Evolutionary conservation across 2,888 invertebrate genomes (phyloP).

Genomic region (Hirtodrosophila duncani): DNA sequence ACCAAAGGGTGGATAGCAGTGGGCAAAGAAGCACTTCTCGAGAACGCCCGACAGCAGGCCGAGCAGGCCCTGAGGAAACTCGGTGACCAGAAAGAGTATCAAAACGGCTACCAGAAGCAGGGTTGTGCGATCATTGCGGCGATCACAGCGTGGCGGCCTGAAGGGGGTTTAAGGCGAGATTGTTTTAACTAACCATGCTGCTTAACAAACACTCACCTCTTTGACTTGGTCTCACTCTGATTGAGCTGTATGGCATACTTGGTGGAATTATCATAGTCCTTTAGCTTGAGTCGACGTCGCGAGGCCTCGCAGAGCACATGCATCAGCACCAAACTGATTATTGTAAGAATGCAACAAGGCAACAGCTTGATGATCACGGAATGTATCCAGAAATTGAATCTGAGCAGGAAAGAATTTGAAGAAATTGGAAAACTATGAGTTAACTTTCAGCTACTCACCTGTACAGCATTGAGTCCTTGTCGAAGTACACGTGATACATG

Average conservation of each 20-base stretch:
- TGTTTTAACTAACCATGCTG: neutral
- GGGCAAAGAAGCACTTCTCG: constrained; percentile 85
- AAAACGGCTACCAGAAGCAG: constrained; percentile 92
- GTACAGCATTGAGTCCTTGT: constrained; percentile 74
- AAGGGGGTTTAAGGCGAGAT: neutral
- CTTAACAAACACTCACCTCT: constrained; percentile 32
- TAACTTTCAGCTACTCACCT: constrained; percentile 62
- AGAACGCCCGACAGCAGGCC: constrained; percentile 85
- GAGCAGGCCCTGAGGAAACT: constrained; percentile 89
- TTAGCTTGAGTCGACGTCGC: constrained; percentile 84
- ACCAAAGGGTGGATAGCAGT: constrained; percentile 89
- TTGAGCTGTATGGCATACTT: constrained; percentile 77
- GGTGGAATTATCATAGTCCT: constrained; percentile 81
- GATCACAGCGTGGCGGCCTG: constrained; percentile 81
- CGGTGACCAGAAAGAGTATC: constrained; percentile 90
- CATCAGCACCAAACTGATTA: constrained; percentile 83
- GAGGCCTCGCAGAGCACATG: constrained; percentile 86
- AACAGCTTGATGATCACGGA: constrained; percentile 86
- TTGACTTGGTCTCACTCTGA: constrained; percentile 57
- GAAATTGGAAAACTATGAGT: neutral
- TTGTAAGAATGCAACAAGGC: constrained; percentile 85
- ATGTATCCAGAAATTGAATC: constrained; percentile 87
- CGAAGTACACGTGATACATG: constrained; percentile 75
- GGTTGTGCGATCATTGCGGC: constrained; percentile 91
- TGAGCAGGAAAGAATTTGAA: constrained; percentile 42